These are phyloP conservation scores for Thomomys bottae DNA, from an alignment of 2,113 vertebrate genomes.

Conservation along the genomic window DNA sequence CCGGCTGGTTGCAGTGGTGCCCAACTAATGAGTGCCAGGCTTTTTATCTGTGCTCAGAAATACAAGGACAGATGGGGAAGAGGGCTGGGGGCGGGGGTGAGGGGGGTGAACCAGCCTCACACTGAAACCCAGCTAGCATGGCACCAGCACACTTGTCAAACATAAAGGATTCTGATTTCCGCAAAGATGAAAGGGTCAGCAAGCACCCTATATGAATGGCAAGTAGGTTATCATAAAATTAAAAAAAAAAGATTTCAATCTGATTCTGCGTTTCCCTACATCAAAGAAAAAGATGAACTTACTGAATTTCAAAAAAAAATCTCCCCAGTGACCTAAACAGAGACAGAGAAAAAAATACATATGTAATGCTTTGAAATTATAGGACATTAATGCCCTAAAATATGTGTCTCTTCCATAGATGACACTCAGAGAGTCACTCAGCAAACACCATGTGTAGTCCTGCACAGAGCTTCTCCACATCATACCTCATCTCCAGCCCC, in stretches of 20 bases:
- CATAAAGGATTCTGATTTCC: slow-evolving; percentile 72
- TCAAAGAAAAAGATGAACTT: slow-evolving; percentile 63
- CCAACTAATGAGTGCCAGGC: slow-evolving; percentile 52
- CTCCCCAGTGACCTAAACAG: neutral
- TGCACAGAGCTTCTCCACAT: neutral
- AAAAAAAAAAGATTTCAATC: slow-evolving; percentile 49
- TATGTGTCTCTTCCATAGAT: neutral
- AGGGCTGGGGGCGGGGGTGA: neutral
- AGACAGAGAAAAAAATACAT: neutral
- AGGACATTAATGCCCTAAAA: slow-evolving; percentile 16
- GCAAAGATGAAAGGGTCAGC: slow-evolving; percentile 65
- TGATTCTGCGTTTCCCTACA: slow-evolving; percentile 55
- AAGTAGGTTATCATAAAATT: slow-evolving; percentile 40
- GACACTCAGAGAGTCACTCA: neutral
- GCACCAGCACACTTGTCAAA: neutral
- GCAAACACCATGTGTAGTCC: neutral
- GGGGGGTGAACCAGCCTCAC: neutral
- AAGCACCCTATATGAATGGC: slow-evolving; percentile 17
- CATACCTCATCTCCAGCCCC: neutral
- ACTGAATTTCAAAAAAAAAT: slow-evolving; percentile 68
- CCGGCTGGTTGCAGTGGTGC: neutral
- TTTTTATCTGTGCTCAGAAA: slow-evolving; percentile 69
- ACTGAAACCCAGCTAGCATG: slow-evolving; percentile 39
- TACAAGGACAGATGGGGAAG: slow-evolving; percentile 46
- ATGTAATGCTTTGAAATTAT: slow-evolving; percentile 33